Evolutionary conservation across 2,113 vertebrate species (phyloP).

Genomic region (Marmota flaviventris): DNA sequence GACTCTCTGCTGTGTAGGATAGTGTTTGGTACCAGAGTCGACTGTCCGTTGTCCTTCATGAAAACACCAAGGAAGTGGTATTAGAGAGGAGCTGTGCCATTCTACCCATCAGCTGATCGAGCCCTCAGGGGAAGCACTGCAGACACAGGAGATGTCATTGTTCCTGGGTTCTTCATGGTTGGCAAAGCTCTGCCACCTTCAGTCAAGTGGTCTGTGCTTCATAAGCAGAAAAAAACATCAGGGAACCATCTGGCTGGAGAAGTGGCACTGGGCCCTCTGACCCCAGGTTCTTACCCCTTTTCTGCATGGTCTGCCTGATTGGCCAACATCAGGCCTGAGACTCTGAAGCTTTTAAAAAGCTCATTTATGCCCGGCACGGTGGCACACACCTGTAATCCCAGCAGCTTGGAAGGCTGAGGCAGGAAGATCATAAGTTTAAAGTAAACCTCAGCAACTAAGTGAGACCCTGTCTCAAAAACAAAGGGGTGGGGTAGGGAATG

Average conservation of each 20-base stretch:
- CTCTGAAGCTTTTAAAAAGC: not conserved
- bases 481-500: no score
- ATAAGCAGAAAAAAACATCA: not conserved
- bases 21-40: accelerated
- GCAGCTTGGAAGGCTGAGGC: no score
- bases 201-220: not conserved
- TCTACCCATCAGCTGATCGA: accelerated
- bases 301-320: accelerated
- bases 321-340: not conserved
- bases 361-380: no score
- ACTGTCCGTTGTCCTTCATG: not conserved
- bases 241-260: not conserved
- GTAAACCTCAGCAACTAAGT: no score
- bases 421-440: no score
- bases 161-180: not conserved
- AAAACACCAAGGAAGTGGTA: not conserved
- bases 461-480: no score
- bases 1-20: accelerated
- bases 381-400: no score
- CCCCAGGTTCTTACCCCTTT: accelerated
- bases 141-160: not conserved
- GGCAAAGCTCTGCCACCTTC: not conserved
- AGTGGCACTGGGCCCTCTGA: not conserved
- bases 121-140: not conserved
- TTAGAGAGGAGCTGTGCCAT: not conserved